Percentiles rank a stretch among this genome's conserved stretches.
These are phyloP conservation scores for Oryzias celebensis DNA, from an alignment of 2,113 vertebrate genomes.

Conservation along the genomic window DNA sequence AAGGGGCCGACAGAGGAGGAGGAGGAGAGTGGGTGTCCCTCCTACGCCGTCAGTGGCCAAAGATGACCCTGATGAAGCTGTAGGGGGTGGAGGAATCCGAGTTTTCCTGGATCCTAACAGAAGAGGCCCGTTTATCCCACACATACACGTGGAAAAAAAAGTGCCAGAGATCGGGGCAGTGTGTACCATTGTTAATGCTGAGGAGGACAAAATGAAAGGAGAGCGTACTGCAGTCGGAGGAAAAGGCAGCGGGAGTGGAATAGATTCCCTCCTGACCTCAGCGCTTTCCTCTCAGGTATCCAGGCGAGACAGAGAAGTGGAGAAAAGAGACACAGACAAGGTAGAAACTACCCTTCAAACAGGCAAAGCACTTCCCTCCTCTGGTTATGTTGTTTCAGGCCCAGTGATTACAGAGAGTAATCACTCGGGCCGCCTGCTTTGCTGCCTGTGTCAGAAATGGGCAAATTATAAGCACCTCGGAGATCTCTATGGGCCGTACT, in stretches of 20 bases:
- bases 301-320: constrained; percentile 71
- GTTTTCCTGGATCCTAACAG: constrained; percentile 58
- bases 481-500: constrained; percentile 97
- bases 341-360: constrained; percentile 75
- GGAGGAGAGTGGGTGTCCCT: constrained; percentile 55
- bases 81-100: constrained; percentile 44
- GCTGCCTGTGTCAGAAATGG: constrained; percentile 98
- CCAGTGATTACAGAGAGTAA: constrained; percentile 90
- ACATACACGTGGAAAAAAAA: constrained; percentile 95
- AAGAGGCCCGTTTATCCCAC: constrained; percentile 86
- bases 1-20: constrained; percentile 66
- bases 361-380: constrained; percentile 90
- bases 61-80: constrained; percentile 63
- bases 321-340: constrained; percentile 69
- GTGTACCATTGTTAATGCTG: constrained; percentile 94
- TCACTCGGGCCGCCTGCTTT: constrained; percentile 89
- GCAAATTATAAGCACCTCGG: constrained; percentile 97
- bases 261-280: constrained; percentile 64
- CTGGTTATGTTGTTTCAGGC: constrained; percentile 89
- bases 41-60: constrained; percentile 47
- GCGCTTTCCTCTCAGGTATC: constrained; percentile 66
- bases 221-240: constrained; percentile 62
- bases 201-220: constrained; percentile 85
- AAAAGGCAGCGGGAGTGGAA: constrained; percentile 57
- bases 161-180: constrained; percentile 89